Evolutionary conservation across 2,113 vertebrate genomes (phyloP), one percentile per base, ranked within the genome.

Genomic region (Heterotis niloticus): DNA sequence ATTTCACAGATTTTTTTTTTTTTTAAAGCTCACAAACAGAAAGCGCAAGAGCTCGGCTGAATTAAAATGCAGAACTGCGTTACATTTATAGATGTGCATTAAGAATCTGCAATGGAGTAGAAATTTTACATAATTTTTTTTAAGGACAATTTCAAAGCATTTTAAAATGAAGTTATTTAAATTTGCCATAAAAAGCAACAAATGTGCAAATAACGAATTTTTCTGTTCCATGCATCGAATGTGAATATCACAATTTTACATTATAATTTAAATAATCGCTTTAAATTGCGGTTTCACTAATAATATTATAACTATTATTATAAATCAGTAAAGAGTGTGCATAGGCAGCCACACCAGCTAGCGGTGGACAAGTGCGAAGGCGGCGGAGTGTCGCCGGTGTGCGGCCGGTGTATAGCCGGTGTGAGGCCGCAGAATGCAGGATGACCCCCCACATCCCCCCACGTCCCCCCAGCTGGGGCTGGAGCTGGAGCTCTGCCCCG

Each of bases 391-490:
- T n/a, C n/a, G n/a, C n/a, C n/a, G n/a, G n/a, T n/a, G n/a, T n/a
- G n/a, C n/a, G n/a, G n/a, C n/a, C n/a, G n/a, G n/a, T n/a, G n/a
- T n/a, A n/a, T n/a, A n/a, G n/a, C n/a, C n/a, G n/a, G 73, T 78
- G 85, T 59, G 80, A 62, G 77, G 86, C 84, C 82, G 34, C 34
- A 44, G 34, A 44, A 7, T 85, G 79, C 78, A 78, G 64, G 62
- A 77, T 69, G 82, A 78, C 78, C 77, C 54, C 82, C 26, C 78
- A 34, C 56, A 71, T 83, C 79, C 79, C 79, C 23, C n/a, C n/a
- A n/a, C n/a, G n/a, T n/a, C n/a, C n/a, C n/a, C 88, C 85, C 73
- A 86, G 80, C 87, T 81, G 83, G 75, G 80, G 86, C 87, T 91
- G 90, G 87, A 90, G 86, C 7, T 44, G 34, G 34, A 44, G n/a